phyloP scores from a whole-genome alignment of 2,888 invertebrate genomes.

The Cephalotes varians region DNA sequence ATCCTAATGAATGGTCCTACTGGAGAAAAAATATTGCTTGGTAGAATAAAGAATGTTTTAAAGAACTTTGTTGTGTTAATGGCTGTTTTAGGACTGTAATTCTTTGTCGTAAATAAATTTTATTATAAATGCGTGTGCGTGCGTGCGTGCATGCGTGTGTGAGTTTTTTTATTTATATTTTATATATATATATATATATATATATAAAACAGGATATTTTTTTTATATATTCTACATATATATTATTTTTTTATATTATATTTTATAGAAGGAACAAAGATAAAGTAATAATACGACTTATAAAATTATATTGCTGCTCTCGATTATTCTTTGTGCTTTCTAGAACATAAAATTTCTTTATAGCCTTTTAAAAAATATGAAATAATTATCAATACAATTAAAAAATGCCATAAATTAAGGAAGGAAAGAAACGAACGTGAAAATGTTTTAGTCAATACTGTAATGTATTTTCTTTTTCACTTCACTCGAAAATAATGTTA shows the following conservation, averaged over 20 bases:
- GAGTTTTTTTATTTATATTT: not conserved
- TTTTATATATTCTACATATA: too few species aligned
- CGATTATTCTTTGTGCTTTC: not conserved
- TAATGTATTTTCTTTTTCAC: not conserved
- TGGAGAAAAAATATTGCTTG: not conserved
- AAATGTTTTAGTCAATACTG: not conserved
- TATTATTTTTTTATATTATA: not conserved
- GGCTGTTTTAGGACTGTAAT: not conserved
- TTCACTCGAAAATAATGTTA: not conserved
- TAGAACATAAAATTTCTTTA: not conserved
- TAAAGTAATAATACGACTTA: not conserved
- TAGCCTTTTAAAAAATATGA: not conserved
- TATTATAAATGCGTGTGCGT: not conserved
- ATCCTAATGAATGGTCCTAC: not conserved
- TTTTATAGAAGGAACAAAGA: not conserved
- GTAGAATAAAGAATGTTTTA: not conserved
- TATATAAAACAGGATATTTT: not conserved
- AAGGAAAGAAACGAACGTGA: not conserved
- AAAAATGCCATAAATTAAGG: not conserved
- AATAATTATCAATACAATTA: not conserved
- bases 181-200: too few species aligned
- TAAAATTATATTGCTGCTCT: not conserved
- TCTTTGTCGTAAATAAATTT: not conserved
- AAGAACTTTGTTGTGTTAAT: not conserved
- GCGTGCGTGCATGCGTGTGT: too few species aligned